Evolutionary conservation across 2,113 vertebrate species (phyloP).

Genomic region (Morone chrysops): DNA sequence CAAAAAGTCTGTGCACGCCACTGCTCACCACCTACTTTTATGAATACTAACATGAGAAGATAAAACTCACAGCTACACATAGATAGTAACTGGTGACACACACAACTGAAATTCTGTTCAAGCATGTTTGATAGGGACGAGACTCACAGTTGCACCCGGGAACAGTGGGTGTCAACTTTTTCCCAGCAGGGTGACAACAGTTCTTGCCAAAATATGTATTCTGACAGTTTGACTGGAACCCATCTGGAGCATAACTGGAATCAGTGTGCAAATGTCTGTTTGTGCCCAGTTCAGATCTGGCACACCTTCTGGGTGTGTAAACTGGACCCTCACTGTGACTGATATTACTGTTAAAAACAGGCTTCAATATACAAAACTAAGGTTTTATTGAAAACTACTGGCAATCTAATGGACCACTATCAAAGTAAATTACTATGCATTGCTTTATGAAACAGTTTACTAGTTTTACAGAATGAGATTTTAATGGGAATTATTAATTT

Average conservation of each 20-base stretch:
- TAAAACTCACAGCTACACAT: not conserved
- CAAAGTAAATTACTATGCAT: not conserved
- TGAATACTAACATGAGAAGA: not conserved
- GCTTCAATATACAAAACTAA: no score
- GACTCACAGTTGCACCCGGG: conserved; percentile 3
- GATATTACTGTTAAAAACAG: no score
- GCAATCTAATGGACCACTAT: not conserved
- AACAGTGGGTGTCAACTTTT: conserved; percentile 28
- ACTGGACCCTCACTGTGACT: not conserved
- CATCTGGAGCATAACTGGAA: conserved; percentile 37
- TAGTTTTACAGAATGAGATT: conserved; percentile 3
- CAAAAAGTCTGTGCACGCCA: no score
- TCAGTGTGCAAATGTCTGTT: not conserved
- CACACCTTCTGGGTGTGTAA: conserved; percentile 4
- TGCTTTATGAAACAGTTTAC: conserved; percentile 7
- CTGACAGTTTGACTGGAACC: conserved; percentile 39
- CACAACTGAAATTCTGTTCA: not conserved
- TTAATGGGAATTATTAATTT: conserved; percentile 27
- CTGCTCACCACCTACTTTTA: not conserved
- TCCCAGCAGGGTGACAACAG: conserved; percentile 25
- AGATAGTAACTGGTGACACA: not conserved
- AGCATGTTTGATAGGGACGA: conserved; percentile 24
- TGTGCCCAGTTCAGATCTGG: conserved; percentile 12
- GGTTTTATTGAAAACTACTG: no score
- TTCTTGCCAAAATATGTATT: conserved; percentile 39